Evolutionary conservation across 2,113 vertebrate genomes (phyloP).

Genomic region (Hiodon alosoides): DNA sequence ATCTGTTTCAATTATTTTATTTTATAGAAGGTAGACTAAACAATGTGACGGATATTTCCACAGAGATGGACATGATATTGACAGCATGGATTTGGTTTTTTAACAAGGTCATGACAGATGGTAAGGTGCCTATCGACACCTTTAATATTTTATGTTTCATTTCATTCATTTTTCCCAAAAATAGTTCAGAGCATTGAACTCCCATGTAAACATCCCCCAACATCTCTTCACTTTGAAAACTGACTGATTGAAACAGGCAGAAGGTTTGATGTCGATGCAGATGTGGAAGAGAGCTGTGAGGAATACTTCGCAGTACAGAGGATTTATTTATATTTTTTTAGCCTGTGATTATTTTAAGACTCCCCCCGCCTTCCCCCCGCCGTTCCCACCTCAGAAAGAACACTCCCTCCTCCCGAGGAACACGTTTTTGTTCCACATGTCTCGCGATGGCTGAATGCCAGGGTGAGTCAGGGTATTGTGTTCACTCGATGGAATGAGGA

Average conservation of each 20-base stretch:
- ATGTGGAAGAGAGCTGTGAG: background rate
- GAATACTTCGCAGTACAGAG: background rate
- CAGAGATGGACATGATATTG: too few relatives aligned
- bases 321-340: constrained; percentile 8
- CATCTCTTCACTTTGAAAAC: background rate
- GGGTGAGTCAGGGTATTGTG: constrained; percentile 25
- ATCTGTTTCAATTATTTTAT: too few relatives aligned
- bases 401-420: background rate
- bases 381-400: background rate
- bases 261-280: background rate
- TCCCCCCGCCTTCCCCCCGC: background rate
- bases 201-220: too few relatives aligned
- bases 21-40: too few relatives aligned
- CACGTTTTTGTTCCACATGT: constrained; percentile 16
- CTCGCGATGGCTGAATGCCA: constrained; percentile 15
- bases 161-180: too few relatives aligned
- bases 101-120: too few relatives aligned
- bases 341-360: constrained; percentile 2
- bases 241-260: background rate
- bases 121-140: too few relatives aligned
- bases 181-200: too few relatives aligned
- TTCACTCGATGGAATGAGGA: constrained; percentile 5
- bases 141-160: too few relatives aligned
- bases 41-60: too few relatives aligned
- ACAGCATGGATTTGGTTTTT: too few relatives aligned